Percentiles rank a stretch among this genome's conserved stretches.
These are phyloP conservation scores for Microcebus griseorufus DNA, from an alignment of 2,113 vertebrate species.

Conservation along the genomic window DNA sequence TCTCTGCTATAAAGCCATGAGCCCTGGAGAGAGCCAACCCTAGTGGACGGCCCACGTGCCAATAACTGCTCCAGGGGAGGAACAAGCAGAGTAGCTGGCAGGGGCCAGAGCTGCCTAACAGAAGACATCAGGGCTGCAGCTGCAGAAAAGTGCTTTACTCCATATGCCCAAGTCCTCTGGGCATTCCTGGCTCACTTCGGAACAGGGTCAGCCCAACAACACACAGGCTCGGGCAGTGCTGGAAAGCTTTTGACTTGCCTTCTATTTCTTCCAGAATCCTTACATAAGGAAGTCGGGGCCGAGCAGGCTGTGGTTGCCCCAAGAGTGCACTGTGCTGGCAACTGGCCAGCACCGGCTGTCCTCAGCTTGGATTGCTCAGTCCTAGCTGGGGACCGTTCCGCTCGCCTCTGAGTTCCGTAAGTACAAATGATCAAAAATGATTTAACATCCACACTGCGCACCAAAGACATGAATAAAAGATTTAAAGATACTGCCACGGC, in stretches of 20 bases:
- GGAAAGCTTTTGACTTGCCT: neutral
- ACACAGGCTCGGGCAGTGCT: neutral
- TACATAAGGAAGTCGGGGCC: neutral
- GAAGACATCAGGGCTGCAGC: too few species aligned
- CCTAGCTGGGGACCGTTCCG: neutral
- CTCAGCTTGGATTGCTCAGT: neutral
- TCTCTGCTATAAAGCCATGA: neutral
- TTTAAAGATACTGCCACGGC: neutral
- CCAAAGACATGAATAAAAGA: neutral
- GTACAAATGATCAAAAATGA: neutral
- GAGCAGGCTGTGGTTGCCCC: neutral
- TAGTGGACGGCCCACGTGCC: fast-evolving
- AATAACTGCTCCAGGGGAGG: too few species aligned
- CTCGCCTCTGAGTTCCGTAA: neutral
- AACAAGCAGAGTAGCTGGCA: too few species aligned
- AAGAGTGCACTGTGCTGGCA: neutral
- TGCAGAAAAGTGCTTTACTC: neutral
- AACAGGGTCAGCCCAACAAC: neutral
- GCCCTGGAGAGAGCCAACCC: neutral
- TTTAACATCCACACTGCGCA: neutral
- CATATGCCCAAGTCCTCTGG: neutral
- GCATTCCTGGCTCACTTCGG: neutral
- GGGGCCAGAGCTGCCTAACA: neutral
- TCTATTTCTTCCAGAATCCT: neutral
- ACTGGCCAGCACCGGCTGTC: fast-evolving